Base-by-base conservation (phyloP, 2,888 invertebrate species). In the Punctoribates punctum region DNA sequence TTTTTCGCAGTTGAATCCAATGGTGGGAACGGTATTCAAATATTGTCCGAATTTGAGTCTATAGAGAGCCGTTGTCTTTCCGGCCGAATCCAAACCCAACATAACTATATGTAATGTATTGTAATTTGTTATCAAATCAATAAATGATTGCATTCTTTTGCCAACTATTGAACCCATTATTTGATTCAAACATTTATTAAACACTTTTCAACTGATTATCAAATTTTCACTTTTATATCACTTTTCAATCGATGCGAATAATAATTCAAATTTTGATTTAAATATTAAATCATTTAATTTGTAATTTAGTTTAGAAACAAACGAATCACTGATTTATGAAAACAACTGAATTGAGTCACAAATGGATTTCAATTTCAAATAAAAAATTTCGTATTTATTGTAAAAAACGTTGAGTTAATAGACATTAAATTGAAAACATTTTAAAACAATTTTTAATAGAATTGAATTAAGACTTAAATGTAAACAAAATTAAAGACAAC, bases 1-100 rank as follows among this genome's bases (percentile, higher is more conserved):
- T 86, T 95, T 94, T 87, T 98, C 97, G 85, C 96, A 96, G 86
- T 97, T 98, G 86, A 97, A 98, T 79, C 97, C 97, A 82, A 97
- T 95, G 51, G 96, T 96, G 74, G 96, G 96, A 81, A 95, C 95
- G 77, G 96, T 95, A 86, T 96, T 95, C 80, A 96, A 89, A 86
- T 97, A 97, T 86, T 97, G 96, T 86, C 96, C 94, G 85, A 96
- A 95, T 86, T 97, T 98, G 80, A 98, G 89, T 82, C 96, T 89
- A 86, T 97, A 97, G 76, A 98, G 89, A 77, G 96, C 94, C 17
- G 97, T 97, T 23, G 96, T 96, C 85, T 97, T 97, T 76, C 97
- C 97, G 79, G 97, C 96, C 73, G 94, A 93, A 87, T 97, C 97
- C 81, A 98, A 88, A 75, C 97, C 97, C 77, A 97, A 88, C 96